phyloP scores from a whole-genome alignment of 2,797 vertebrate species.

The Pipistrellus nathusii region DNA sequence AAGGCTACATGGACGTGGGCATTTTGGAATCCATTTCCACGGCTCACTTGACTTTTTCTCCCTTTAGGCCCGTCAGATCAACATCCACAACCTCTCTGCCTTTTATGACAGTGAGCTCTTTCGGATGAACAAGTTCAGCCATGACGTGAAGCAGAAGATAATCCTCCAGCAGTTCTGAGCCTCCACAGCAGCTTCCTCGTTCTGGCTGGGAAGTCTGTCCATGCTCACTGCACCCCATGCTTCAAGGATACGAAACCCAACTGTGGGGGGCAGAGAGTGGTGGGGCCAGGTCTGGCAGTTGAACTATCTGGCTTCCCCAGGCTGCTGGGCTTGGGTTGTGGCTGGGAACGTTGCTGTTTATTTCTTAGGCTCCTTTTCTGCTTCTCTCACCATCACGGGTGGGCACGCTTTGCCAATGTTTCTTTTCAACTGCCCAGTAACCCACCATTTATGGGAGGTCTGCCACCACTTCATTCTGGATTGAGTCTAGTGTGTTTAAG shows the following conservation, averaged over 20 bases:
- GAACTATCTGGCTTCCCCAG: no score
- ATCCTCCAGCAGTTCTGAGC: constrained; percentile 95
- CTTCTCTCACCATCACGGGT: not conserved
- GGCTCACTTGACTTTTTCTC: not conserved
- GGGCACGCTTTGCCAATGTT: not conserved
- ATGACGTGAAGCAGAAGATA: constrained; percentile 94
- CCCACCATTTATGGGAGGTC: not conserved
- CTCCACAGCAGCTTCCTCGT: not conserved
- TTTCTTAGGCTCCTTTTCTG: not conserved
- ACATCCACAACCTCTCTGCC: constrained; percentile 95
- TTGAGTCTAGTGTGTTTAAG: not conserved
- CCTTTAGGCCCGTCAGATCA: constrained; percentile 95
- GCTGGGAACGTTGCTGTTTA: not conserved
- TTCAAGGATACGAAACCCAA: not conserved
- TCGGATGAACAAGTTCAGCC: constrained; percentile 93
- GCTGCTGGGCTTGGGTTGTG: not conserved
- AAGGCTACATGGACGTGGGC: not conserved
- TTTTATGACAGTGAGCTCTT: constrained; percentile 97
- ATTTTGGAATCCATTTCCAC: not conserved
- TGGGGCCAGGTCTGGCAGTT: not conserved
- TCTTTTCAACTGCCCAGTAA: not conserved
- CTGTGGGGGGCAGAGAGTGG: not conserved
- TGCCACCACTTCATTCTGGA: not conserved
- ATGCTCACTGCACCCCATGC: not conserved
- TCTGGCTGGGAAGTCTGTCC: no score